Evolutionary conservation across 2,113 vertebrate genomes (phyloP), one percentile per base, ranked within the genome.

Genomic region (Grammomys dolichurus): DNA sequence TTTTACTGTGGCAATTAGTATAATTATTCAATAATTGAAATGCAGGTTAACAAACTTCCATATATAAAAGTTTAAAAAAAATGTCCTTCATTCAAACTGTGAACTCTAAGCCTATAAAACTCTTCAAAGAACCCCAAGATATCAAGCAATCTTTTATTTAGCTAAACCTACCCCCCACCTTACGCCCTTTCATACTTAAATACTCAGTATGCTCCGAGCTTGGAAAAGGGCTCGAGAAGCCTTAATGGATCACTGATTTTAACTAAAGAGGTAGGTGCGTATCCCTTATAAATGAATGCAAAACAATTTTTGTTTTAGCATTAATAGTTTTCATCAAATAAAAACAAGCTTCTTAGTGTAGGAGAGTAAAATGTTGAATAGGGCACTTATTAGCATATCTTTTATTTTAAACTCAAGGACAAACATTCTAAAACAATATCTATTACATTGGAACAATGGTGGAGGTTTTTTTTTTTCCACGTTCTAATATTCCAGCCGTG

Each of bases 111-210:
- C 98, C 98, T 99, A 99, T 99, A 99, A 99, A 99, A 99, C 98
- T 99, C 98, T 99, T 99, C 98, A 99, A 99, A 99, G 98, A 98
- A 95, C 98, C 98, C 98, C 97, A 98, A 98, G 98, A 99, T 99
- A 99, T 98, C 98, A 99, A 99, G 98, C 98, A 98, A 98, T 98
- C 98, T 99, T 99, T 99, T 99, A 98, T 99, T 98, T 98, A 98
- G 98, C 98, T 99, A 98, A 99, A 98, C 98, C 98, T 98, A 99
- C 98, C 98, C 98, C 99, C 98, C 98, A 99, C 98, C 98, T 98
- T 98, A 36, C 92, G 98, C 98, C 98, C 98, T 98, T 98, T 98
- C 98, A 98, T 96, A 97, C 98, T 99, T 99, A 99, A 99, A 99
- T 98, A 98, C 98, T 90, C 98, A 98, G 98, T 98, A 97, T 98